Evolutionary conservation across 1,140 invertebrate genomes (phyloP), one percentile per base, ranked within the genome.

Genomic region (Aethina tumida): DNA sequence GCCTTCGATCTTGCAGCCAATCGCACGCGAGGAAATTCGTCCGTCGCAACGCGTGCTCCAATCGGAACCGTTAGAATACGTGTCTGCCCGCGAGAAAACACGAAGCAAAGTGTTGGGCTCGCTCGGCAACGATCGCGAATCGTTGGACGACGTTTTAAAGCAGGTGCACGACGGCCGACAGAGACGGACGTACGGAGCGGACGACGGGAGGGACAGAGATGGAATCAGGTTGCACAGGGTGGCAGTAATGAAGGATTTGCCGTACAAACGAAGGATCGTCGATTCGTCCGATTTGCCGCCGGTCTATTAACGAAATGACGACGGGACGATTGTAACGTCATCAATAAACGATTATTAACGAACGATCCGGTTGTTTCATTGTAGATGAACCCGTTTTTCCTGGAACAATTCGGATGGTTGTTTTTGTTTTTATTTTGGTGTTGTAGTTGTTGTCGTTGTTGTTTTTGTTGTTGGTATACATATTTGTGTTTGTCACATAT

Each of bases 1-100:
- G n/a, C 45, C 43, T 38, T 49, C 43, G 15, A 51, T 55, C 12
- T 47, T 47, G 50, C 58, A 45, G 50, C 63, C 45, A 28, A 64
- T 62, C 55, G 61, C 60, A 39, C 55, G 59, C 35, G 69, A 68
- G 43, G 65, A 66, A 61, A 73, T 79, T 49, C 64, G 61, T 55
- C 69, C 73, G 41, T 67, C 68, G 60, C 55, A 65, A 22, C 62
- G 66, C 42, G 56, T 73, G 41, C 61, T 64, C 39, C 74, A 74
- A 44, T 63, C 74, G 22, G 67, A 70, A 57, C 72, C 73, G 2
- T n/a, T n/a, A n/a, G n/a, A n/a, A n/a, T 79, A 79, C 55, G 66
- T 75, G 43, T 71, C 74, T 6, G 65, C 75, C 17, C 64, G 76
- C 32, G 75, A 79, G 40, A 59, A 64, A 47, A 78, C 74, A 39